These are phyloP conservation scores for Hippocampus mohnikei DNA, from an alignment of 2,113 vertebrate genomes.

Conservation along the genomic window DNA sequence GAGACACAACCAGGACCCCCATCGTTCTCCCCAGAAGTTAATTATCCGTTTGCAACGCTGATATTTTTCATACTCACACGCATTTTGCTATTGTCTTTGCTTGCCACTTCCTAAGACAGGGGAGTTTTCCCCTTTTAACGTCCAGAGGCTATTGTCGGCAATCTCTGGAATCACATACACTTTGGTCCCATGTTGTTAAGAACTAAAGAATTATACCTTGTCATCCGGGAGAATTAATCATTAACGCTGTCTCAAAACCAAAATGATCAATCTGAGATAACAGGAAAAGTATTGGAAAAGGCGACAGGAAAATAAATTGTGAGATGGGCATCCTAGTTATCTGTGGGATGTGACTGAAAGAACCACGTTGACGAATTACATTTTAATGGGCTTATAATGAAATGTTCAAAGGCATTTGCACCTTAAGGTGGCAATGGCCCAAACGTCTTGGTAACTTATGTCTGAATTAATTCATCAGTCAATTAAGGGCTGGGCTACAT, in stretches of 20 bases:
- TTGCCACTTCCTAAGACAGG: constrained; percentile 44
- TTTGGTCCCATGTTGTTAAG: constrained; percentile 52
- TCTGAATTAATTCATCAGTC: background rate
- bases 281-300: constrained; percentile 1
- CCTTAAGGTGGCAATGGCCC: background rate
- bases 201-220: constrained; percentile 48
- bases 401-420: background rate
- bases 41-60: constrained; percentile 38
- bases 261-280: constrained; percentile 42
- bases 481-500: background rate
- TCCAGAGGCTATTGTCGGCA: constrained; percentile 28
- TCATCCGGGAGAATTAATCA: constrained; percentile 51
- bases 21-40: constrained; percentile 27
- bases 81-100: constrained; percentile 24
- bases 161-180: constrained; percentile 55
- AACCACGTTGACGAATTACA: background rate
- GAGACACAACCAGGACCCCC: constrained; percentile 13
- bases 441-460: background rate
- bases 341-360: constrained; percentile 9
- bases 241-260: constrained; percentile 34
- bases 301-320: constrained; percentile 42
- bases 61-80: constrained; percentile 34
- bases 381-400: background rate
- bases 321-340: constrained; percentile 35
- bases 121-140: constrained; percentile 21